Percentiles rank a stretch among this genome's conserved stretches.
These are phyloP conservation scores for Limnodromus scolopaceus DNA, from an alignment of 2,797 vertebrate genomes.

Conservation along the genomic window DNA sequence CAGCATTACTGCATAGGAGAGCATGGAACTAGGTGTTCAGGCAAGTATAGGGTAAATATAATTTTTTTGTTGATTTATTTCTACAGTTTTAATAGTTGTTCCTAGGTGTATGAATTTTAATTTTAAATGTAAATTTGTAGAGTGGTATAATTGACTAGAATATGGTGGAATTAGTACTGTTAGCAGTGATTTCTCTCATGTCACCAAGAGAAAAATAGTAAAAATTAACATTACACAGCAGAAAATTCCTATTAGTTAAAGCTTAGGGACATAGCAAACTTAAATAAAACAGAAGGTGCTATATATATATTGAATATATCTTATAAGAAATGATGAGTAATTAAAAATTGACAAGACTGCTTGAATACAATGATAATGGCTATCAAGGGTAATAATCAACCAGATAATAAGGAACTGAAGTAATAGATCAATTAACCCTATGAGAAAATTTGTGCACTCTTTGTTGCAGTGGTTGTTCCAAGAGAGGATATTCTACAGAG, in stretches of 20 bases:
- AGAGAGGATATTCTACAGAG: not conserved
- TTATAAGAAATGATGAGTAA: not conserved
- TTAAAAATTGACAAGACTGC: slow-evolving; percentile 7
- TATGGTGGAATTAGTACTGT: not conserved
- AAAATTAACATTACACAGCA: not conserved
- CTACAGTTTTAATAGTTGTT: not conserved
- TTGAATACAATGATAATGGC: slow-evolving; percentile 17
- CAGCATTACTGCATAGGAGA: not conserved
- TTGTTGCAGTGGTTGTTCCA: not conserved
- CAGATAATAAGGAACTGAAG: not conserved
- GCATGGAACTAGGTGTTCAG: not conserved
- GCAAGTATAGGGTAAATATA: not conserved
- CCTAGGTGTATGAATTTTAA: not conserved
- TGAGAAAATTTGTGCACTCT: not conserved
- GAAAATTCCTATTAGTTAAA: not conserved
- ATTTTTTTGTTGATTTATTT: not conserved
- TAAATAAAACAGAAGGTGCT: not conserved
- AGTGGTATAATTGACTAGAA: not conserved
- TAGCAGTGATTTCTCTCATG: not conserved
- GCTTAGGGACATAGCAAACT: not conserved
- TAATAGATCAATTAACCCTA: not conserved
- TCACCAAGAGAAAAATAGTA: not conserved
- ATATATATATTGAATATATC: not conserved
- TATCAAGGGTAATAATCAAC: not conserved
- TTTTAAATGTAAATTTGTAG: not conserved